Evolutionary conservation across 2,888 invertebrate species (phyloP).

Genomic region (Biston stratarius): DNA sequence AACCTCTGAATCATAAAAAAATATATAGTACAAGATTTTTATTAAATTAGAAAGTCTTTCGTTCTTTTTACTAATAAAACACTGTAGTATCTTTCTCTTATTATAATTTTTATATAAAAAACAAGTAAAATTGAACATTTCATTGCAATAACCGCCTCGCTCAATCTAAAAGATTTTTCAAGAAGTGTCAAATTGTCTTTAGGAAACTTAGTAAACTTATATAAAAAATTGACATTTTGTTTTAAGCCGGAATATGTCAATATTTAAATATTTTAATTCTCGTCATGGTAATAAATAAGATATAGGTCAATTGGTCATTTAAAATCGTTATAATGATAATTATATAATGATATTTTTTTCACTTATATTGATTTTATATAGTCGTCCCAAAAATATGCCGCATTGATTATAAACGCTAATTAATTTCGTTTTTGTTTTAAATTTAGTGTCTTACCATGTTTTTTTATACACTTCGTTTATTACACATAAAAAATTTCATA

Average conservation of each 20-base stretch:
- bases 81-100: background rate
- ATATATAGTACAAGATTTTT: background rate
- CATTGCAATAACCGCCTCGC: slow-evolving; percentile 10
- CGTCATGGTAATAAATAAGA: slow-evolving; percentile 24
- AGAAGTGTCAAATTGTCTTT: slow-evolving; percentile 35
- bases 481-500: background rate
- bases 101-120: background rate
- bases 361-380: slow-evolving; percentile 1
- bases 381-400: slow-evolving; percentile 20
- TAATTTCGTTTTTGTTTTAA: background rate
- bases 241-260: slow-evolving; percentile 5
- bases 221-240: slow-evolving; percentile 6
- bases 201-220: slow-evolving; percentile 19
- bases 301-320: slow-evolving; percentile 37
- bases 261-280: slow-evolving; percentile 1
- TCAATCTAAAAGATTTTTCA: slow-evolving; percentile 23
- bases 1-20: too few species aligned
- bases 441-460: background rate
- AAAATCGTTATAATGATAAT: slow-evolving; percentile 16
- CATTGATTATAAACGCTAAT: background rate
- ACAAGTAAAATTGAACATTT: slow-evolving; percentile 4
- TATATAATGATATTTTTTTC: background rate
- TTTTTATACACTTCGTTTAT: background rate
- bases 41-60: background rate
- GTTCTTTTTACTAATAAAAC: background rate